Conservation (phyloP, 2,113 vertebrate genomes). For the Nerophis lumbriciformis region DNA sequence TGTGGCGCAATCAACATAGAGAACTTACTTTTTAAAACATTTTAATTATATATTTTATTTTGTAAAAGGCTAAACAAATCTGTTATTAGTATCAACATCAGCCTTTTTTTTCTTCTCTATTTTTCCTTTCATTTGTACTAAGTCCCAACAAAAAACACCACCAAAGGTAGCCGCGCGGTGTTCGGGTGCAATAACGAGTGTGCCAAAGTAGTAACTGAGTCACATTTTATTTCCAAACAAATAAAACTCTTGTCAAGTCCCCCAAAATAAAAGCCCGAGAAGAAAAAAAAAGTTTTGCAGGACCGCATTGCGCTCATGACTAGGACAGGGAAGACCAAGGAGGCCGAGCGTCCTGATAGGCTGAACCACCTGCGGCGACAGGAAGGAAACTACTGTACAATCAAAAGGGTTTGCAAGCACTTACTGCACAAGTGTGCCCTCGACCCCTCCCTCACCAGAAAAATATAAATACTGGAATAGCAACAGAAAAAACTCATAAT, state of each 20-base stretch:
- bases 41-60: too few relatives aligned
- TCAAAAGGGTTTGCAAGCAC: slow-evolving; percentile 75
- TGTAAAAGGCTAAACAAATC: too few relatives aligned
- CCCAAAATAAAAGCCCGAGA: slow-evolving; percentile 6
- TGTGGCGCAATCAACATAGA: too few relatives aligned
- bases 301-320: slow-evolving; percentile 67
- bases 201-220: slow-evolving; percentile 72
- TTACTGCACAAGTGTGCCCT: slow-evolving; percentile 82
- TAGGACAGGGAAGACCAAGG: slow-evolving; percentile 68
- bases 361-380: slow-evolving; percentile 68
- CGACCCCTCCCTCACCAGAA: slow-evolving; percentile 40
- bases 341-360: slow-evolving; percentile 67
- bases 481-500: slow-evolving; percentile 60
- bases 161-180: too few relatives aligned
- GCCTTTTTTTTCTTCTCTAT: too few relatives aligned
- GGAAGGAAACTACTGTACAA: slow-evolving; percentile 76
- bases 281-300: slow-evolving; percentile 64
- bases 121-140: too few relatives aligned
- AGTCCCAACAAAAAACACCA: too few relatives aligned
- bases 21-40: too few relatives aligned
- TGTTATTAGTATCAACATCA: too few relatives aligned
- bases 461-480: slow-evolving; percentile 19
- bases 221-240: slow-evolving; percentile 83
- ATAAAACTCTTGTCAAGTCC: slow-evolving; percentile 76
- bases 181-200: slow-evolving; percentile 47